Conservation (phyloP, 2,113 vertebrate genomes). For the Xenopus laevis region DNA sequence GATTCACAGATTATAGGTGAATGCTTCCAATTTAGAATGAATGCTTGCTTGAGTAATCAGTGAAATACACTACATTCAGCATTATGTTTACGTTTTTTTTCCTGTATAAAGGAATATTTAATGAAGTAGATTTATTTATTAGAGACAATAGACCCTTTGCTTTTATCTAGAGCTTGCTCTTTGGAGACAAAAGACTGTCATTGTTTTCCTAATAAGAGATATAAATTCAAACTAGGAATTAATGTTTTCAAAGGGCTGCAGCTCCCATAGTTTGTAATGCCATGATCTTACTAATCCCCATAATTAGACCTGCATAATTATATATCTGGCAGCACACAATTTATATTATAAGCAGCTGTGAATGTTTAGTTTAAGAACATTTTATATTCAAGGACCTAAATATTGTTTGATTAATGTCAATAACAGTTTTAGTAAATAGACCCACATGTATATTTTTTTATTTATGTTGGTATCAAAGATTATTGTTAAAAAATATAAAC, state of each 20-base stretch:
- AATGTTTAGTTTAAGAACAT: conserved; percentile 38
- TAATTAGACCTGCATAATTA: conserved; percentile 60
- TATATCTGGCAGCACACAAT: conserved; percentile 46
- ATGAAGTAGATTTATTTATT: background rate
- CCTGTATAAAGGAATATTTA: background rate
- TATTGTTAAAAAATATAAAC: no score
- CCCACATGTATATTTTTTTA: background rate
- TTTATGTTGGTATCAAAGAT: no score
- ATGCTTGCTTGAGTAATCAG: no score
- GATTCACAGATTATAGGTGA: no score
- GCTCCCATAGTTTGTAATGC: conserved; percentile 45
- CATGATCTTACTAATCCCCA: conserved; percentile 52
- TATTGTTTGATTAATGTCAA: conserved; percentile 23
- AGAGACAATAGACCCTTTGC: background rate
- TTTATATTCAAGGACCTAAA: conserved; percentile 16
- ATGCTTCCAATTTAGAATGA: no score
- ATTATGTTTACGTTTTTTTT: background rate
- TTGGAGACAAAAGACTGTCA: background rate
- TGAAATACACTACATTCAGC: no score
- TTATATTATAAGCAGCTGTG: conserved; percentile 46
- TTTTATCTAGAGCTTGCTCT: background rate
- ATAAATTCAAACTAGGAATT: conserved; percentile 11
- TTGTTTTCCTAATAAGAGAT: conserved; percentile 14
- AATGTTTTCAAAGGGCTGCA: conserved; percentile 45
- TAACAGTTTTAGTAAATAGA: conserved; percentile 25